phyloP scores from a whole-genome alignment of 1,140 invertebrate species.

The Acromyrmex heyeri region DNA sequence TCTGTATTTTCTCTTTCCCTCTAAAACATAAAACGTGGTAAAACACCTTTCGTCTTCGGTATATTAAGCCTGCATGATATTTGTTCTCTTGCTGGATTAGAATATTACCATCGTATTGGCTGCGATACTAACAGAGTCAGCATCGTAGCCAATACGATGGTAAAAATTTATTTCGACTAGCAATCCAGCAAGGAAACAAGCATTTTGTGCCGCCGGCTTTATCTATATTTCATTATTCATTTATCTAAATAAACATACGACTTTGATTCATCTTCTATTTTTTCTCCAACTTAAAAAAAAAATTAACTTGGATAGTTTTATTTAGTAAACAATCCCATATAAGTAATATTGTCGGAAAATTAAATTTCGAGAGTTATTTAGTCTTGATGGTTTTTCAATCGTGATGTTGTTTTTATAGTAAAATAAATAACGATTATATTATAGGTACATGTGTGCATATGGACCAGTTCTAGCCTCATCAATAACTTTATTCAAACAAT shows the following conservation, averaged over 20 bases:
- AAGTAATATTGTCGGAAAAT: neutral
- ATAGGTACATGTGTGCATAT: constrained; percentile 68
- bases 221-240: no score
- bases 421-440: neutral
- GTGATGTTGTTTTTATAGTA: neutral
- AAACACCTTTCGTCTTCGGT: no score
- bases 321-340: neutral
- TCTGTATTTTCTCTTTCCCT: neutral
- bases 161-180: no score
- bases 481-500: constrained; percentile 62
- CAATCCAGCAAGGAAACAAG: no score
- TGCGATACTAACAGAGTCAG: no score
- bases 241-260: no score
- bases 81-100: no score
- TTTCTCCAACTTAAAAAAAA: no score
- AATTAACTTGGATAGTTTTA: no score
- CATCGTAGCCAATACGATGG: no score
- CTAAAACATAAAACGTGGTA: neutral
- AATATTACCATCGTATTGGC: no score
- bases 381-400: neutral
- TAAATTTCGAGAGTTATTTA: neutral
- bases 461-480: constrained; percentile 39
- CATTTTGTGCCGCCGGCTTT: no score
- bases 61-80: neutral
- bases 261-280: neutral